phyloP scores from a whole-genome alignment of 2,113 vertebrate genomes.

The Synodontis membranacea region DNA sequence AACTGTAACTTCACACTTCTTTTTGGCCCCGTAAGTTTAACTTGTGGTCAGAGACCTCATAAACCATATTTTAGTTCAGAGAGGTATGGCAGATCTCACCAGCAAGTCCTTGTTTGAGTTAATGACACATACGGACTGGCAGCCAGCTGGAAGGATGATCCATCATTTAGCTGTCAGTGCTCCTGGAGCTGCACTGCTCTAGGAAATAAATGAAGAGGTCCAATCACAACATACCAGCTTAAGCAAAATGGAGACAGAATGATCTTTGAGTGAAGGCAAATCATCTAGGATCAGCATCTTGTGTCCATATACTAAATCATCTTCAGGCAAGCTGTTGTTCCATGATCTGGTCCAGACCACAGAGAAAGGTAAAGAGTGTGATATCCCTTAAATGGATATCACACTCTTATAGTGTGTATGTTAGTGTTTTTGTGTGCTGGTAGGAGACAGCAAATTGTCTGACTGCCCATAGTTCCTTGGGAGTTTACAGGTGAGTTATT shows the following conservation, averaged over 20 bases:
- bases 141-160: constrained; percentile 36
- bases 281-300: neutral
- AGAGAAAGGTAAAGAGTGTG: neutral
- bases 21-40: neutral
- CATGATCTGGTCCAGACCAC: neutral
- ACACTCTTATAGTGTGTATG: too few relatives aligned
- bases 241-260: neutral
- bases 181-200: constrained; percentile 21
- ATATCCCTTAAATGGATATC: neutral
- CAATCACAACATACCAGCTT: neutral
- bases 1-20: neutral
- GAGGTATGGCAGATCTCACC: constrained; percentile 6
- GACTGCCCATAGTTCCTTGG: neutral
- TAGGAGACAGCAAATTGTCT: neutral
- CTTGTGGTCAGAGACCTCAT: constrained; percentile 2
- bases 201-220: neutral
- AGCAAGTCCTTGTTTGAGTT: constrained; percentile 23
- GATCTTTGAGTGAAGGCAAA: constrained; percentile 2
- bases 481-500: neutral
- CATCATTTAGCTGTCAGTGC: constrained; percentile 37
- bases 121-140: neutral
- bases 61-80: neutral
- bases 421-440: neutral
- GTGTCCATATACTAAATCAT: neutral
- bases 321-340: neutral